phyloP scores from a whole-genome alignment of 2,888 invertebrate genomes.

The Trisateles emortualis region DNA sequence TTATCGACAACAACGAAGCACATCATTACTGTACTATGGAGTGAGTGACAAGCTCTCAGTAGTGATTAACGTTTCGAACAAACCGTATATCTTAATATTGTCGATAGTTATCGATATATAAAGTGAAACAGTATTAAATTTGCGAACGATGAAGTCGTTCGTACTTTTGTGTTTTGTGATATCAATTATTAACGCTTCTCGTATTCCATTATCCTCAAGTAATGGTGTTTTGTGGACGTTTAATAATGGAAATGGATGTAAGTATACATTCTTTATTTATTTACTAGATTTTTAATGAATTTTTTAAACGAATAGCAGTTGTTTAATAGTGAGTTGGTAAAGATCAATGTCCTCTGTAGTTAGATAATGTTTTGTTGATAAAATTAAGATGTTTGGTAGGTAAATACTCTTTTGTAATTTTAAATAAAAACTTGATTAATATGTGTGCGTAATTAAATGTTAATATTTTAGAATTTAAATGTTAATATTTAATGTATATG shows the following conservation, averaged over 20 bases:
- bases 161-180: slow-evolving; percentile 32
- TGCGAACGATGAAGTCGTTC: slow-evolving; percentile 41
- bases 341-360: neutral
- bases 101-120: neutral
- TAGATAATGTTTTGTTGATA: neutral
- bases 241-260: slow-evolving; percentile 74
- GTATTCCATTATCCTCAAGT: slow-evolving; percentile 42
- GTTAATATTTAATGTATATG: too few relatives aligned
- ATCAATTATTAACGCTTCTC: slow-evolving; percentile 30
- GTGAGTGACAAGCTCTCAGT: slow-evolving; percentile 8
- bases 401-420: neutral
- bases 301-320: neutral
- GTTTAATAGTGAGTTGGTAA: neutral
- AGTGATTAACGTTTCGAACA: slow-evolving; percentile 31
- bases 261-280: slow-evolving; percentile 53
- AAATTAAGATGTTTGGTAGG: neutral
- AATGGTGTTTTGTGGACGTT: slow-evolving; percentile 63
- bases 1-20: slow-evolving; percentile 38
- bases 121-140: slow-evolving; percentile 22
- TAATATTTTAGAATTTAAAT: too few relatives aligned
- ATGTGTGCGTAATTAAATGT: too few relatives aligned
- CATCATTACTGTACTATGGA: slow-evolving; percentile 31
- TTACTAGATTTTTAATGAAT: neutral
- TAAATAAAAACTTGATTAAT: neutral
- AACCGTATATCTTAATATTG: slow-evolving; percentile 5